These are phyloP conservation scores for Cybosia mesomella DNA, from an alignment of 2,888 invertebrate species.

Conservation along the genomic window DNA sequence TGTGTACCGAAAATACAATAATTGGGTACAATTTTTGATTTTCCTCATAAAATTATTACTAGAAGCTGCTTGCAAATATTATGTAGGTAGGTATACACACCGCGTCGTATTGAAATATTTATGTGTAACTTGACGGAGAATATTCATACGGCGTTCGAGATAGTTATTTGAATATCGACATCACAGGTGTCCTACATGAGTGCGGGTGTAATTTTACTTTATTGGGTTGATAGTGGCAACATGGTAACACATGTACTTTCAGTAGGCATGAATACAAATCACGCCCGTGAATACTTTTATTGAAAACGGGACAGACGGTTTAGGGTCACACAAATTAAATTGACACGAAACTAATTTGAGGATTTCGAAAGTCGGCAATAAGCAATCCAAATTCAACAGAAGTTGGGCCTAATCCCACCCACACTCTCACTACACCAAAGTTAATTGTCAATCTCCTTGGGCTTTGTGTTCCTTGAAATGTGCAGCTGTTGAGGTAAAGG, in stretches of 20 bases:
- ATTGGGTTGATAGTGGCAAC: constrained; percentile 67
- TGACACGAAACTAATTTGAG: constrained; percentile 3
- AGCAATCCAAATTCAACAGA: constrained; percentile 36
- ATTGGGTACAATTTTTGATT: constrained; percentile 12
- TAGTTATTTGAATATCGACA: constrained; percentile 47
- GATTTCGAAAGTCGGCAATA: constrained; percentile 7
- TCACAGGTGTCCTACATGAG: constrained; percentile 55
- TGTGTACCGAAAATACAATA: constrained; percentile 15
- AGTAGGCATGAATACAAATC: constrained; percentile 65
- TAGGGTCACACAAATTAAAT: constrained; percentile 9
- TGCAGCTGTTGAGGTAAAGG: neutral
- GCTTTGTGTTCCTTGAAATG: neutral
- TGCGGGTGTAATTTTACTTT: constrained; percentile 63
- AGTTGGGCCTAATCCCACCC: constrained; percentile 11
- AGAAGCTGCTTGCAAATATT: constrained; percentile 8
- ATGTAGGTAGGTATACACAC: neutral
- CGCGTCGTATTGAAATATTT: constrained; percentile 31
- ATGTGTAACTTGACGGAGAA: constrained; percentile 41
- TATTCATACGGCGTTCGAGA: constrained; percentile 42
- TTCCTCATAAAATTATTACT: constrained; percentile 13
- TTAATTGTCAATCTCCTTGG: neutral
- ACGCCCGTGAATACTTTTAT: constrained; percentile 50
- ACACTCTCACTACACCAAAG: constrained; percentile 13
- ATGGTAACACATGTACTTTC: constrained; percentile 64
- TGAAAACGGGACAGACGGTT: constrained; percentile 43